phyloP scores from a whole-genome alignment of 2,797 vertebrate species.

The Holocentrus rufus region DNA sequence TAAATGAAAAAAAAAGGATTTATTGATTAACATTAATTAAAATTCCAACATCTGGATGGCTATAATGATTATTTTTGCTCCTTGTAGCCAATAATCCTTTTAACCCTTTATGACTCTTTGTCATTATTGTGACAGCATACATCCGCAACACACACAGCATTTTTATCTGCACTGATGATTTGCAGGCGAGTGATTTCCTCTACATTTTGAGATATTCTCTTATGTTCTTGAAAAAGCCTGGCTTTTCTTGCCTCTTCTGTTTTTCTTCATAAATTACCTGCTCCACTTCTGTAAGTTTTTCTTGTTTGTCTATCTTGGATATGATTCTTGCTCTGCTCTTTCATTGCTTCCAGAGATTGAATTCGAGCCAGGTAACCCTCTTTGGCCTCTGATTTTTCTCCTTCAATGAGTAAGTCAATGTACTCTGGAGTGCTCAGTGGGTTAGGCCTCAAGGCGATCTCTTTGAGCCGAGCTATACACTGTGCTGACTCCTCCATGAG shows the following conservation, averaged over 20 bases:
- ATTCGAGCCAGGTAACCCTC: slow-evolving; percentile 56
- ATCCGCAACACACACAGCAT: too few species aligned
- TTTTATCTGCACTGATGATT: too few species aligned
- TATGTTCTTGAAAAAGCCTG: accelerated
- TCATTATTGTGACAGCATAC: too few species aligned
- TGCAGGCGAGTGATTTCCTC: too few species aligned
- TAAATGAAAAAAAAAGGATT: too few species aligned
- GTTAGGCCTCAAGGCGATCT: slow-evolving; percentile 69
- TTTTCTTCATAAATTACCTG: neutral
- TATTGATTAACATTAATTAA: too few species aligned
- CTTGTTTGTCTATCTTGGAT: slow-evolving; percentile 47
- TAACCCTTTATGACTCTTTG: too few species aligned
- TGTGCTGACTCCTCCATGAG: slow-evolving; percentile 50
- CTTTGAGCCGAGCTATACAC: slow-evolving; percentile 60
- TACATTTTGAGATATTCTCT: neutral
- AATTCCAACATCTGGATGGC: too few species aligned
- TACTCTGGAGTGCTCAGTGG: slow-evolving; percentile 69
- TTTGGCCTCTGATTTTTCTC: slow-evolving; percentile 60
- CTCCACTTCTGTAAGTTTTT: slow-evolving; percentile 20
- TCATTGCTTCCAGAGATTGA: slow-evolving; percentile 49
- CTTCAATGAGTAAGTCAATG: slow-evolving; percentile 70
- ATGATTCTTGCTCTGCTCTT: slow-evolving; percentile 52
- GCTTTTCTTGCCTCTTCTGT: slow-evolving; percentile 33
- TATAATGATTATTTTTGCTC: too few species aligned
- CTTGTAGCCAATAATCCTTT: too few species aligned